phyloP scores from a whole-genome alignment of 2,888 invertebrate species.

The Cacoxenus indagator region DNA sequence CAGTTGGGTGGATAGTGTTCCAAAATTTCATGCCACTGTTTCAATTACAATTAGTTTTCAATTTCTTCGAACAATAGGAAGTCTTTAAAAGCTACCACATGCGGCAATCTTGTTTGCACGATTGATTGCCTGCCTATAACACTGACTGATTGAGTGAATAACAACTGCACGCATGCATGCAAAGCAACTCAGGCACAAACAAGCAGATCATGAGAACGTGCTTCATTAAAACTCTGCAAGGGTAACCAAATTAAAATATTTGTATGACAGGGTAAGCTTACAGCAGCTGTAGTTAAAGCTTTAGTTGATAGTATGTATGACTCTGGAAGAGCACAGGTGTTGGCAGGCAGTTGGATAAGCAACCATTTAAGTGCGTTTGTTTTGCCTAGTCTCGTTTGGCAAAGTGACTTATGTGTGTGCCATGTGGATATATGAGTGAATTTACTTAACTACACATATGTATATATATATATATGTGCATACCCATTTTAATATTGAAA shows the following conservation, averaged over 20 bases:
- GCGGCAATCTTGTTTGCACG: too few species aligned
- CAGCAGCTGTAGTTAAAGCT: neutral
- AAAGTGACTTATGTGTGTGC: too few species aligned
- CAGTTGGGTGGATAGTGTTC: too few species aligned
- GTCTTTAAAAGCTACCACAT: too few species aligned
- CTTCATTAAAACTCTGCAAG: neutral
- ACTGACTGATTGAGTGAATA: neutral
- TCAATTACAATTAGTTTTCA: too few species aligned
- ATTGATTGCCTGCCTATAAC: too few species aligned
- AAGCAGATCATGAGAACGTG: neutral
- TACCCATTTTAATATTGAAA: neutral
- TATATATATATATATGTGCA: neutral
- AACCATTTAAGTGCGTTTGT: neutral
- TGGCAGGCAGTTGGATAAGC: too few species aligned
- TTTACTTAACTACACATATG: neutral
- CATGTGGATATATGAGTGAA: too few species aligned
- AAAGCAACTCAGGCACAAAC: neutral
- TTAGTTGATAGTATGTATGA: neutral
- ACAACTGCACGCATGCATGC: neutral
- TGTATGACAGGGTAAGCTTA: neutral
- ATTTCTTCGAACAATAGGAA: too few species aligned
- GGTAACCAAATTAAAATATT: neutral
- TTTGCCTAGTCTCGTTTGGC: neutral
- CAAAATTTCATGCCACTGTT: too few species aligned
- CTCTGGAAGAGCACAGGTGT: neutral